These are phyloP conservation scores for Oryzias woworae DNA, from an alignment of 2,113 vertebrate species.

Conservation along the genomic window DNA sequence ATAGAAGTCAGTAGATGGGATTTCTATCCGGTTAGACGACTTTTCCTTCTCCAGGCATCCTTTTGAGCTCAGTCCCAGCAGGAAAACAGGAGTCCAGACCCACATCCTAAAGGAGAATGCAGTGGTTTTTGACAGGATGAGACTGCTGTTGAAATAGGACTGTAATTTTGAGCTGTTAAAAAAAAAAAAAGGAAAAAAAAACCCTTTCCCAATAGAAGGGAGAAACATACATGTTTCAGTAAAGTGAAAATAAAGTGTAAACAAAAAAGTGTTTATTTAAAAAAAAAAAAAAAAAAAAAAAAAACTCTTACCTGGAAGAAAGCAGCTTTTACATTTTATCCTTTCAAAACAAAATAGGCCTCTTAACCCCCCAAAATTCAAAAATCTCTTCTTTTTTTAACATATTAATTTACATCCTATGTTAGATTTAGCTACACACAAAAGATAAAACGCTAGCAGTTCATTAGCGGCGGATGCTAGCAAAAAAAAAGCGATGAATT, in stretches of 20 bases:
- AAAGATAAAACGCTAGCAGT: too few species aligned
- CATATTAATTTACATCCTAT: too few species aligned
- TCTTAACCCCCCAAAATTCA: rapidly evolving
- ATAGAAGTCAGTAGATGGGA: conserved; percentile 58
- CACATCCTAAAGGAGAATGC: conserved; percentile 30
- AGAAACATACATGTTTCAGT: too few species aligned
- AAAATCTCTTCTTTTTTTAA: too few species aligned
- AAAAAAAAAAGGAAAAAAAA: too few species aligned
- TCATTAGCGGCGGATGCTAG: too few species aligned
- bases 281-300: background rate
- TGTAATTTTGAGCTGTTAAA: too few species aligned
- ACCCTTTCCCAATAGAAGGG: too few species aligned
- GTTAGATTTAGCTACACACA: too few species aligned
- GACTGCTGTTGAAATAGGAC: background rate
- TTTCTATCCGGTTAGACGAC: conserved; percentile 53
- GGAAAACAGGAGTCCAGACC: conserved; percentile 30
- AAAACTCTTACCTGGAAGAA: rapidly evolving
- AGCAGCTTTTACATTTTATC: background rate
- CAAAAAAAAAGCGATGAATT: too few species aligned
- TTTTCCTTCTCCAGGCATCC: conserved; percentile 48
- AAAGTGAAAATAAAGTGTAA: too few species aligned
- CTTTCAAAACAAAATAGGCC: conserved; percentile 12
- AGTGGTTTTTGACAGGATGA: background rate
- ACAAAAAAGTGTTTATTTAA: background rate
- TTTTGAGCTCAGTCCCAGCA: conserved; percentile 46